Base-by-base conservation (phyloP, 2,888 invertebrate genomes). In the Hemicrepidius hirtus region DNA sequence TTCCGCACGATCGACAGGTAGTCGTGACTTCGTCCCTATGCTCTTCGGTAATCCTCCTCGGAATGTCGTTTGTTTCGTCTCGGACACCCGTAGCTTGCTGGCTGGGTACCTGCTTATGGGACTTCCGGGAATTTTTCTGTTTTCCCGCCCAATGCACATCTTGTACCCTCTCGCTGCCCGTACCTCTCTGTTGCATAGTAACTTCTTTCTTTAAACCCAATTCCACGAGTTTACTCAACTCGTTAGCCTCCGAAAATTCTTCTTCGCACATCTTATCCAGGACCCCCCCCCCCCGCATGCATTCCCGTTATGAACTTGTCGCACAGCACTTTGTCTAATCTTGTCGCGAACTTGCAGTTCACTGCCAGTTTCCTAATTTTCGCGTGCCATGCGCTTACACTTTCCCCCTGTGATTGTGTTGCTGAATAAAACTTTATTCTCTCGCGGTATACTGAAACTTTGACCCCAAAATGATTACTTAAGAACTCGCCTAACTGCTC, bases 401-500 rank as follows among this genome's bases (percentile, higher is more conserved):
- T 16, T 44, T 44, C 44, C 1, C 9, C 49, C n/a, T 66, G 50
- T 18, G 59, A 59, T 74, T 80, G 78, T 59, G 53, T 59, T 12
- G 75, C 75, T 16, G 74, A 67, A 53, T 77, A 78, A 55, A 80
- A 80, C 37, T 75, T 72, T 1, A 67, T 67, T 37, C 77, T 35
- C 73, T 80, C 74, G 28, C 77, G n/a, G 28, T 57, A 57, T 9
- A 57, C 16, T 13, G 57, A 57, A 6, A 37, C 57, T 57, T 57
- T 57, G 1, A 28, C 12, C 3, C 37, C 10, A 9, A 57, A 57
- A 57, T 57, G 57, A 13, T n/a, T 28, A 2, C 13, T 28, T 37
- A 57, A 50, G 1, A 77, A 55, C 16, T 72, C 35, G 6, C 59
- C 71, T 7, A 77, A 70, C 35, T 79, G 74, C 7, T 74, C 69